A percentile compares a stretch with the other conserved stretches of the same genome.
Evolutionary conservation across 2,888 invertebrate genomes (phyloP).

Genomic region (Drosophila paramelanica): DNA sequence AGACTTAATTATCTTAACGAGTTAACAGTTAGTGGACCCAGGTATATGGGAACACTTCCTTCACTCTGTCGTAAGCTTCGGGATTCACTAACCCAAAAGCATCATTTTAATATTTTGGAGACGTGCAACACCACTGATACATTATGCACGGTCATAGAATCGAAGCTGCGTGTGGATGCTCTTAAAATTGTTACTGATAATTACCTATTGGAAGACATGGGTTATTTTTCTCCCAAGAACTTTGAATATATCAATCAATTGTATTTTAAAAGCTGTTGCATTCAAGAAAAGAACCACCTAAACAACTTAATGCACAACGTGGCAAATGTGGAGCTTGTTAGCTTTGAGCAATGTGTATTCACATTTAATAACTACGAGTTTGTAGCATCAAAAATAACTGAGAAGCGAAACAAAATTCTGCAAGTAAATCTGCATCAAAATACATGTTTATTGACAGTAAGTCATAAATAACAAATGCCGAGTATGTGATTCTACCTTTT

Average conservation of each 20-base stretch:
- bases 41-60: constrained; percentile 7
- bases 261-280: constrained; percentile 47
- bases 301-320: constrained; percentile 33
- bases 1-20: constrained; percentile 37
- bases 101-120: constrained; percentile 31
- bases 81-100: not conserved
- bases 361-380: constrained; percentile 45
- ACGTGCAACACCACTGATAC: constrained; percentile 10
- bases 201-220: constrained; percentile 21
- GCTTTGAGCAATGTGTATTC: constrained; percentile 55
- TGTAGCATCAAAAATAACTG: constrained; percentile 21
- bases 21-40: constrained; percentile 29
- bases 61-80: constrained; percentile 20
- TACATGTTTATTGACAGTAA: constrained; percentile 21
- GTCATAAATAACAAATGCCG: not conserved
- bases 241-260: constrained; percentile 40
- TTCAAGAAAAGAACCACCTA: constrained; percentile 13
- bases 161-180: constrained; percentile 32
- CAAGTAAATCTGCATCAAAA: constrained; percentile 45
- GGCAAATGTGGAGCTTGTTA: constrained; percentile 35
- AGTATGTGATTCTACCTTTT: not conserved
- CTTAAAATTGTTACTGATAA: constrained; percentile 53
- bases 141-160: constrained; percentile 16
- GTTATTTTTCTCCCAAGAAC: not conserved
- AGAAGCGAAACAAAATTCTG: constrained; percentile 25